Percentiles rank a stretch among this genome's conserved stretches.
phyloP scores from a whole-genome alignment of 2,797 vertebrate genomes.

The Pangasius sanitwongsei region DNA sequence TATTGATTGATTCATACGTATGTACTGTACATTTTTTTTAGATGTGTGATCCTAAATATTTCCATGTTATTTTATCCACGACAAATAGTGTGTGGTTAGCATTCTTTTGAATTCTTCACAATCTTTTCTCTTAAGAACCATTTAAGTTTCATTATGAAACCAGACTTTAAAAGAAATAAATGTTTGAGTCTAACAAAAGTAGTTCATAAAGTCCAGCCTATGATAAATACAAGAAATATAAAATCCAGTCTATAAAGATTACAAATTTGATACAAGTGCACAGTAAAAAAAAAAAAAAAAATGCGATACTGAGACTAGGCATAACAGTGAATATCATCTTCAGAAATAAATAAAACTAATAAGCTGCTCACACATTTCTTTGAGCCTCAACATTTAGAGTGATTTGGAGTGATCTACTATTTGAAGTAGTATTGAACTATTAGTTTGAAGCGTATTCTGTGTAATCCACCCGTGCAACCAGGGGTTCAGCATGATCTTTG shows the following conservation, averaged over 20 bases:
- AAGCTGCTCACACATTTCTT: conserved; percentile 18
- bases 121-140: not conserved
- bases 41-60: not conserved
- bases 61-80: not conserved
- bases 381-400: conserved; percentile 2
- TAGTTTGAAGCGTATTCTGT: conserved; percentile 15
- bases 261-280: conserved; percentile 18
- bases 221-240: conserved; percentile 39
- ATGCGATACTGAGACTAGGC: not conserved
- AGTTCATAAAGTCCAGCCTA: not conserved
- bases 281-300: not conserved
- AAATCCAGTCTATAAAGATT: conserved; percentile 5
- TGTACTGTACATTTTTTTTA: not conserved
- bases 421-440: not conserved
- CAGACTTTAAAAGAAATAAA: not conserved
- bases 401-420: conserved; percentile 49
- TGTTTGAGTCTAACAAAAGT: conserved; percentile 16
- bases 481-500: conserved; percentile 23
- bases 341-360: conserved; percentile 49
- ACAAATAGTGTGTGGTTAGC: not conserved
- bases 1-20: not conserved
- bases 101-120: not conserved
- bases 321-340: not conserved
- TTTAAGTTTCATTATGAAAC: not conserved
- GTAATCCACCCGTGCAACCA: conserved; percentile 2